Evolutionary conservation across 2,113 vertebrate genomes (phyloP), one percentile per base, ranked within the genome.

Genomic region (Tenrec ecaudatus): DNA sequence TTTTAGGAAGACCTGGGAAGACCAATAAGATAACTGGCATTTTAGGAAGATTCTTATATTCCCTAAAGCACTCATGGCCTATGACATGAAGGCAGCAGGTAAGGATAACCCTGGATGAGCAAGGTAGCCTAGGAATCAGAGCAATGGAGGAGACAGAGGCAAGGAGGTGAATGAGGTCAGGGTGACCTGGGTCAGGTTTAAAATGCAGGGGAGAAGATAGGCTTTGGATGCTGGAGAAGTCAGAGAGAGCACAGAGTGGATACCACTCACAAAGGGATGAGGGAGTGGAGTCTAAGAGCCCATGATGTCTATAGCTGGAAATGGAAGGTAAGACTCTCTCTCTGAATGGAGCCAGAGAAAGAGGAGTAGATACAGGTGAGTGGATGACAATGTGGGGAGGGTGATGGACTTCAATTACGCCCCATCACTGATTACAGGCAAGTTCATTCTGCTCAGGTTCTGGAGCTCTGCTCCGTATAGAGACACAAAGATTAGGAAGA

Each of bases 321-420:
- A 16, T 25, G 10, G 3, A 27, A 23, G 25, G 23, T 57, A 47
- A 43, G 64, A 6, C 0, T 20, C 75, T 11, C 62, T 14, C 62
- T 57, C 2, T 23, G n/a, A 33, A 22, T 6, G 16, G 47, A 25
- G 20, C 20, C 20, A 23, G n/a, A 27, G 25, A 36, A 33, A 60
- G 25, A 20, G 0, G 9, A 40, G 1, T 0, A 25, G 27, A n/a
- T 11, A 23, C 17, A 43, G 1, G 0, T 6, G 14, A 64, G 40
- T 36, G 15, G 27, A 5, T 36, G 11, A 0, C 0, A 0, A 5
- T 2, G 1, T 4, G 5, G 17, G 6, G 15, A 33, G 19, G 12
- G 19, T 0, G 9, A 8, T 16, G 31, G 4, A 8, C 71, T 33
- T 73, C 27, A 62, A 2, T 12, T 17, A 1, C 0, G 40, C 27